phyloP scores from a whole-genome alignment of 2,797 vertebrate genomes.

The Takifugu ocellatus region DNA sequence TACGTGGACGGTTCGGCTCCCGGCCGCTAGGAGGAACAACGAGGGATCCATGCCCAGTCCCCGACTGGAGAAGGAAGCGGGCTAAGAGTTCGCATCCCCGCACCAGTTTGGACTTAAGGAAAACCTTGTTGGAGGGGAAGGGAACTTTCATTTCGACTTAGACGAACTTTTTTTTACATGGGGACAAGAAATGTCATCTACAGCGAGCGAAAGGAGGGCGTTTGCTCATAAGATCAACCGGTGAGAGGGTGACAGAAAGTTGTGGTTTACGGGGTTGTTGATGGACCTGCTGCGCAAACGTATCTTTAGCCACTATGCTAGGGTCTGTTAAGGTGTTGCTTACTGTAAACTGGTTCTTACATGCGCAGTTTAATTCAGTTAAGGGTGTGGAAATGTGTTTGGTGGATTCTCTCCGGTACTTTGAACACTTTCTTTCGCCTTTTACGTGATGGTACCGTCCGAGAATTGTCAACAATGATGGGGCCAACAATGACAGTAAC shows the following conservation, averaged over 20 bases:
- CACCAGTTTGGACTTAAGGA: slow-evolving; percentile 4
- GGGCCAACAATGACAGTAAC: slow-evolving; percentile 15
- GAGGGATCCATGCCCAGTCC: slow-evolving; percentile 49
- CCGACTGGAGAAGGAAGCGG: slow-evolving; percentile 71
- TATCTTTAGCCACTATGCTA: slow-evolving; percentile 57
- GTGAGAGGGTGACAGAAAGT: slow-evolving; percentile 68
- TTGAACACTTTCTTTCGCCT: slow-evolving; percentile 6
- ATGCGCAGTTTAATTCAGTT: not conserved
- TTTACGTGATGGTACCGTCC: not conserved
- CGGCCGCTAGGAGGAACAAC: slow-evolving; percentile 73
- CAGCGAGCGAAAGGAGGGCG: slow-evolving; percentile 84
- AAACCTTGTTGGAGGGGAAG: slow-evolving; percentile 19
- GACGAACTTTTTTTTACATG: slow-evolving; percentile 59
- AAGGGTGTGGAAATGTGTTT: not conserved
- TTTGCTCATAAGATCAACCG: slow-evolving; percentile 92
- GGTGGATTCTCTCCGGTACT: not conserved
- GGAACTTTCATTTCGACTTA: slow-evolving; percentile 40
- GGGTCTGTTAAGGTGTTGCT: slow-evolving; percentile 21
- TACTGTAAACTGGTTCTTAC: not conserved
- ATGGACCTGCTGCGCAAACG: slow-evolving; percentile 52
- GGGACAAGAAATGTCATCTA: slow-evolving; percentile 74
- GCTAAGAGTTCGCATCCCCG: slow-evolving; percentile 37
- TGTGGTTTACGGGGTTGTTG: slow-evolving; percentile 31
- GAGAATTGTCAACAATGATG: slow-evolving; percentile 25
- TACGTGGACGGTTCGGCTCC: slow-evolving; percentile 48